Conservation (phyloP, 2,797 vertebrate species). For the Myotis pilosus region DNA sequence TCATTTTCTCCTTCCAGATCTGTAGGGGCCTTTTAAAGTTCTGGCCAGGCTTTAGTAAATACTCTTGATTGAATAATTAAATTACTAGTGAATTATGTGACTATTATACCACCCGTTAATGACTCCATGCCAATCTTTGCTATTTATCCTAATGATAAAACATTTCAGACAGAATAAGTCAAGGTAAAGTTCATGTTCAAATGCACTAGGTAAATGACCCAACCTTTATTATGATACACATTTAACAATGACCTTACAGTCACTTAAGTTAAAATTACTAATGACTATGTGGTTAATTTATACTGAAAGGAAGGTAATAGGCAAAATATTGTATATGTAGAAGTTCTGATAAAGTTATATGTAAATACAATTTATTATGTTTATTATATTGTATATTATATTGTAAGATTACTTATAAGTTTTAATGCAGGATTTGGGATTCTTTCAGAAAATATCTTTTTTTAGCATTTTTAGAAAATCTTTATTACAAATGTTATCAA, state of each 20-base stretch:
- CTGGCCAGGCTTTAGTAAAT: not conserved
- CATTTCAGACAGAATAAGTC: not conserved
- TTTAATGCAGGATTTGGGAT: slow-evolving; percentile 17
- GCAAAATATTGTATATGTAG: not conserved
- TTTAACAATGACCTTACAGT: not conserved
- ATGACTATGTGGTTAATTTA: slow-evolving; percentile 18
- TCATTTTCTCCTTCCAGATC: not conserved
- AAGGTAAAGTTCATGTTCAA: slow-evolving; percentile 26
- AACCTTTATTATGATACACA: not conserved
- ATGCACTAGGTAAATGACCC: not conserved
- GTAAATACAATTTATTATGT: not conserved
- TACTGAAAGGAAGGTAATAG: not conserved
- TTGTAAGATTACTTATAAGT: not conserved
- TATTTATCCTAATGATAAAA: not conserved
- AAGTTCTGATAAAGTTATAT: slow-evolving; percentile 12
- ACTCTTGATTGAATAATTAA: not conserved
- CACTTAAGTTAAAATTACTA: not conserved
- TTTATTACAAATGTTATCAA: not conserved
- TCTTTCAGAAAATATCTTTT: slow-evolving; percentile 27
- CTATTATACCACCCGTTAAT: not conserved
- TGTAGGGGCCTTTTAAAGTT: not conserved
- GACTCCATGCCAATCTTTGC: not conserved
- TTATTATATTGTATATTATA: not conserved
- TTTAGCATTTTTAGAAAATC: not conserved
- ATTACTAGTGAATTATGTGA: not conserved